Evolutionary conservation across 2,888 invertebrate genomes (phyloP).

Genomic region (Ptychoptera contaminata): DNA sequence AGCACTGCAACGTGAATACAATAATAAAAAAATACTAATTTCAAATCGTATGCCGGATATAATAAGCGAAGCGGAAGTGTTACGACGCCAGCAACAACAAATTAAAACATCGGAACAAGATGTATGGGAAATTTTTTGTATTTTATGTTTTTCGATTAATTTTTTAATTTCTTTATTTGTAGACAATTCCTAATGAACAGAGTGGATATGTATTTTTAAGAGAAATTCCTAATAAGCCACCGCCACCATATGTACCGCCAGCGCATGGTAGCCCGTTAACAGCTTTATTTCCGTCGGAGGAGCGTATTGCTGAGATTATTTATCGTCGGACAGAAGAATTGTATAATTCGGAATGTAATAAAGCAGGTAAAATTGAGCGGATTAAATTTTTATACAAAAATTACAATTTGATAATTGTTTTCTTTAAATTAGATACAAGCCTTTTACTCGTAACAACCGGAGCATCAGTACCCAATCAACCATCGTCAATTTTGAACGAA

Average conservation of each 20-base stretch:
- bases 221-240: slow-evolving; percentile 59
- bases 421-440: background rate
- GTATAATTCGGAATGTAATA: slow-evolving; percentile 12
- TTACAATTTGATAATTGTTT: background rate
- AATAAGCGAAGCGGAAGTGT: slow-evolving; percentile 41
- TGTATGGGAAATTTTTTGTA: background rate
- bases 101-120: background rate
- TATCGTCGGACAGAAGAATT: slow-evolving; percentile 21
- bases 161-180: slow-evolving; percentile 10
- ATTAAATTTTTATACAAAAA: background rate
- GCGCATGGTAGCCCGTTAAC: slow-evolving; percentile 27
- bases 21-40: too few species aligned
- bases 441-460: slow-evolving; percentile 14
- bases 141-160: background rate
- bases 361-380: slow-evolving; percentile 21
- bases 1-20: too few species aligned
- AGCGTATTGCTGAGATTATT: slow-evolving; percentile 22
- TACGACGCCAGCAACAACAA: slow-evolving; percentile 33
- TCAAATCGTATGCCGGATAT: slow-evolving; percentile 19
- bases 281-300: slow-evolving; percentile 24
- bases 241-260: slow-evolving; percentile 59
- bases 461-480: slow-evolving; percentile 19
- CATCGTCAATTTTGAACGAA: too few species aligned
- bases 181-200: slow-evolving; percentile 44
- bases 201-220: slow-evolving; percentile 35